Conservation (phyloP, 1,140 invertebrate species). For the Anthonomus grandis region DNA sequence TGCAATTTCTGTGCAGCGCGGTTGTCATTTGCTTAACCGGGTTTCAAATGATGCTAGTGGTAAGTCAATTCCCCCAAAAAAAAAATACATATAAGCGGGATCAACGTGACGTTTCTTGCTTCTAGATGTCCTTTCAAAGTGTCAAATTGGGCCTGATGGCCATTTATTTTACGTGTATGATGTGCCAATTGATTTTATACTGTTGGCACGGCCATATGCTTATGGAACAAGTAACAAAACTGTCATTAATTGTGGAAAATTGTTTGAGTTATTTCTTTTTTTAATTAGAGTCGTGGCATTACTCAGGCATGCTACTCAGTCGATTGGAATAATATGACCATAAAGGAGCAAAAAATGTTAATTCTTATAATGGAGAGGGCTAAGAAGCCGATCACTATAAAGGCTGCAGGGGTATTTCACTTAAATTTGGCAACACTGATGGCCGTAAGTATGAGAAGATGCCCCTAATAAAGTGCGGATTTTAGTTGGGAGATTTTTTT, state of each 20-base stretch:
- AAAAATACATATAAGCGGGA: too few species aligned
- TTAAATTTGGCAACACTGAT: conserved; percentile 33
- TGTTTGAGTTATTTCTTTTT: too few species aligned
- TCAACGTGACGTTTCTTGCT: too few species aligned
- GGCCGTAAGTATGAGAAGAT: conserved; percentile 24
- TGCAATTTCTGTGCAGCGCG: conserved; percentile 37
- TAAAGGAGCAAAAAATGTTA: conserved; percentile 29
- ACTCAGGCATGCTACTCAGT: conserved; percentile 28
- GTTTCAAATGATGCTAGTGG: conserved; percentile 35
- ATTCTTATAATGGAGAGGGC: conserved; percentile 35
- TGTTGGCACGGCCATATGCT: conserved; percentile 36
- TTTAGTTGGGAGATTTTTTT: not conserved
- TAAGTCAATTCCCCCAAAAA: too few species aligned
- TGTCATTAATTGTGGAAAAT: too few species aligned
- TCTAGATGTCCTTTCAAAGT: conserved; percentile 26
- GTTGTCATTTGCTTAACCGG: conserved; percentile 36
- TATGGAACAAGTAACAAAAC: conserved; percentile 23
- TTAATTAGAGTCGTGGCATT: conserved; percentile 33
- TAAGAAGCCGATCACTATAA: conserved; percentile 30
- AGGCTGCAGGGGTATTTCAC: conserved; percentile 30
- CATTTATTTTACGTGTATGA: conserved; percentile 32
- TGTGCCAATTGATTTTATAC: conserved; percentile 33
- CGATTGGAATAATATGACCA: conserved; percentile 26
- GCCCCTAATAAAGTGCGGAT: not conserved
- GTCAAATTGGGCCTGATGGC: conserved; percentile 25